Percentiles rank a stretch among this genome's conserved stretches.
Conservation (phyloP, 1,140 invertebrate genomes). For the Pomacea maculata region DNA sequence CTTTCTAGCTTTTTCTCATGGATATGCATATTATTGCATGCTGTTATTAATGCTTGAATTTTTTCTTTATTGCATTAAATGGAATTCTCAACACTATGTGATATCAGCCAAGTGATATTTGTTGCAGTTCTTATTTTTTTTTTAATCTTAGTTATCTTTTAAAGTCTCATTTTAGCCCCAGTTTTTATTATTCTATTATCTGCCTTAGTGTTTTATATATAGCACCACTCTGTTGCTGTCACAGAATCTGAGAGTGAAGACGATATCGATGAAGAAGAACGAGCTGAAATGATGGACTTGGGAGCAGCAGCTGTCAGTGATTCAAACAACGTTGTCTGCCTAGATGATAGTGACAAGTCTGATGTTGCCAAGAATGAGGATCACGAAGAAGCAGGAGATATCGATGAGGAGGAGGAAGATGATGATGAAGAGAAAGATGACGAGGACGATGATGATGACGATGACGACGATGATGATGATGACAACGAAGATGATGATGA, state of each 20-base stretch:
- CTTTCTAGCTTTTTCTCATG: too few species aligned
- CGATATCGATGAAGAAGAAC: conserved; percentile 62
- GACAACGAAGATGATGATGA: conserved; percentile 30
- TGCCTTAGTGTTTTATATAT: conserved; percentile 39
- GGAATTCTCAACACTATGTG: too few species aligned
- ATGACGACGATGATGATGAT: conserved; percentile 30
- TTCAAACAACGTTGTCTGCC: background rate
- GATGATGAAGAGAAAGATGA: conserved; percentile 42
- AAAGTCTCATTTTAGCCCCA: background rate
- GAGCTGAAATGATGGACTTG: background rate
- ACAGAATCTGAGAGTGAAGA: conserved; percentile 67
- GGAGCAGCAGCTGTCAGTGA: background rate
- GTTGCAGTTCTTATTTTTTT: background rate
- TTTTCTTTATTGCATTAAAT: too few species aligned
- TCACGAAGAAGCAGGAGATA: conserved; percentile 16
- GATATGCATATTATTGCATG: too few species aligned
- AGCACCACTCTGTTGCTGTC: conserved; percentile 71
- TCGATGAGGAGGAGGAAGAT: conserved; percentile 34
- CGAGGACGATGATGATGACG: conserved; percentile 26
- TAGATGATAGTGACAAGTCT: background rate
- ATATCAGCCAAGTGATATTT: too few species aligned
- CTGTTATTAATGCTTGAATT: too few species aligned
- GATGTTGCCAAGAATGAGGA: conserved; percentile 2
- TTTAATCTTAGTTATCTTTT: background rate
- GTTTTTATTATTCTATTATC: background rate